phyloP scores from a whole-genome alignment of 2,797 vertebrate genomes.

The Sylvilagus floridanus region DNA sequence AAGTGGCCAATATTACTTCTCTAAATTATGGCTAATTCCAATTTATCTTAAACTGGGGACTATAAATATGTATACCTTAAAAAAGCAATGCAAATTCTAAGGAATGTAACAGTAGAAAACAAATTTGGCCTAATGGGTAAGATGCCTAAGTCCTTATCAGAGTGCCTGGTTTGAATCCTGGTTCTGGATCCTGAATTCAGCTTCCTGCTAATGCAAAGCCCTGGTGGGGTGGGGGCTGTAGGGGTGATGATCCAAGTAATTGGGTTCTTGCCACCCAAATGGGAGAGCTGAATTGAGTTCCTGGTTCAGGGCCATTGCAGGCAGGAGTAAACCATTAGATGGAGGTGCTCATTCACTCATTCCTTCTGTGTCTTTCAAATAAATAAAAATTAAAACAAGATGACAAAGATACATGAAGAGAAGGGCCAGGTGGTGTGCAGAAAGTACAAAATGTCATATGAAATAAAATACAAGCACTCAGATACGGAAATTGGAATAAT shows the following conservation, averaged over 20 bases:
- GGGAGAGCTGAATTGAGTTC: too few species aligned
- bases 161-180: too few species aligned
- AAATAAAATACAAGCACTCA: constrained; percentile 18
- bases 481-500: not conserved
- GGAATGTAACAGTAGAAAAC: not conserved
- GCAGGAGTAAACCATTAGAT: too few species aligned
- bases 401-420: not conserved
- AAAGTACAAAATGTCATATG: not conserved
- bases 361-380: too few species aligned
- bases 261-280: too few species aligned
- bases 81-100: not conserved
- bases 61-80: not conserved
- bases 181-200: too few species aligned
- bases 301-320: too few species aligned
- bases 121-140: not conserved
- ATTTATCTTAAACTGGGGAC: not conserved
- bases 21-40: not conserved
- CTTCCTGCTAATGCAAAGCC: too few species aligned
- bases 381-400: not conserved
- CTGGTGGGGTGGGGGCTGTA: too few species aligned
- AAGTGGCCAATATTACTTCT: not conserved
- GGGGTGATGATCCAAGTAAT: too few species aligned
- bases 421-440: not conserved
- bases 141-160: too few species aligned
- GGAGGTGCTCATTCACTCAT: too few species aligned